A percentile compares a stretch with the other conserved stretches of the same genome.
phyloP scores from a whole-genome alignment of 1,140 invertebrate species.

The Sitophilus oryzae region DNA sequence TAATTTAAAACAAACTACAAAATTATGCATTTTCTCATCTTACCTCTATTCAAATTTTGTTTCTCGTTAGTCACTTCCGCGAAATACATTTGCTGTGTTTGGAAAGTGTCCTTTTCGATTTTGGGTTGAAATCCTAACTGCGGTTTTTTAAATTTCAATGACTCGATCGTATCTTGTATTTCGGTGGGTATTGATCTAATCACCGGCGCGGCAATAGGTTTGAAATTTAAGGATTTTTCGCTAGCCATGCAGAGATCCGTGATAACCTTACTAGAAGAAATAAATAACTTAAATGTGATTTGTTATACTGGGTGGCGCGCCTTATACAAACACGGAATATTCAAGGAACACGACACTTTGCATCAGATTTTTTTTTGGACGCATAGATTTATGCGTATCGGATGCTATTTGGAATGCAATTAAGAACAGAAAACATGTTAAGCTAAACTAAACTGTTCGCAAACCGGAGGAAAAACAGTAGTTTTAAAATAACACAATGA shows the following conservation, averaged over 20 bases:
- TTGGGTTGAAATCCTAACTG: constrained; percentile 1
- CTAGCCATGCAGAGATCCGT: constrained; percentile 18
- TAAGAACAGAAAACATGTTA: too few relatives aligned
- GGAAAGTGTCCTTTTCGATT: constrained; percentile 7
- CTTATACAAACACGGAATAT: too few relatives aligned
- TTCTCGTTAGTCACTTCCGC: background rate
- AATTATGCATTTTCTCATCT: background rate
- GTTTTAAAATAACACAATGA: too few relatives aligned
- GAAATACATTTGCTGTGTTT: constrained; percentile 7
- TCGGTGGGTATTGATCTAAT: constrained; percentile 6
- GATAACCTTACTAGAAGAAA: constrained; percentile 17
- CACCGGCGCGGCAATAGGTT: background rate
- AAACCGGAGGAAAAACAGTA: too few relatives aligned
- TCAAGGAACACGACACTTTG: too few relatives aligned
- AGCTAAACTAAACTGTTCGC: too few relatives aligned
- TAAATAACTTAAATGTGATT: too few relatives aligned
- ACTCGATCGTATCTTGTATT: constrained; percentile 16
- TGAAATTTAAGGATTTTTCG: constrained; percentile 7
- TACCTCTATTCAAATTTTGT: background rate
- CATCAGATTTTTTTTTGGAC: too few relatives aligned
- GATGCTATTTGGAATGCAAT: too few relatives aligned
- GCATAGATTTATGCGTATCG: too few relatives aligned
- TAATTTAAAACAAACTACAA: background rate
- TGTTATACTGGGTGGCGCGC: too few relatives aligned
- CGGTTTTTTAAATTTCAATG: constrained; percentile 15